phyloP scores from a whole-genome alignment of 1,140 invertebrate species.

The Papilio polyxenes region DNA sequence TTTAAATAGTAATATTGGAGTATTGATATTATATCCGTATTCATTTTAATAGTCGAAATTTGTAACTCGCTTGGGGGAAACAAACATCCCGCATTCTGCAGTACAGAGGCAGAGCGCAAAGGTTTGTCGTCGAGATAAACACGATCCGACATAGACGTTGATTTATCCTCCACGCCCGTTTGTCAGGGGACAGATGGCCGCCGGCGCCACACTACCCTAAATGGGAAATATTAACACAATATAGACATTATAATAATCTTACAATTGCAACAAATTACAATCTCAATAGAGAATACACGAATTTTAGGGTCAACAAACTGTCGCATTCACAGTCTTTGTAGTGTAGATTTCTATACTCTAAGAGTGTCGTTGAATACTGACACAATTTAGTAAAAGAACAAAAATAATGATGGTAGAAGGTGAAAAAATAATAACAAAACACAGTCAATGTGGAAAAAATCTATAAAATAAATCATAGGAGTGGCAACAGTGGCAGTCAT shows the following conservation, averaged over 20 bases:
- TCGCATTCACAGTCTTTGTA: too few species aligned
- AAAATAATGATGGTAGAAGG: too few species aligned
- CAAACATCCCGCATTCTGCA: slow-evolving; percentile 29
- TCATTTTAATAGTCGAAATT: background rate
- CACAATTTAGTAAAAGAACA: too few species aligned
- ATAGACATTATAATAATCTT: background rate
- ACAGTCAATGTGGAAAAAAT: too few species aligned
- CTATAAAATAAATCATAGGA: too few species aligned
- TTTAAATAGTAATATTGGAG: too few species aligned
- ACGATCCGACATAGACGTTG: slow-evolving; percentile 2
- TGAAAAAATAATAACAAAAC: too few species aligned
- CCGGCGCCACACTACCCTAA: slow-evolving; percentile 2
- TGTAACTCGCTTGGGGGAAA: background rate
- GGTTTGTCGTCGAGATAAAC: slow-evolving; percentile 33
- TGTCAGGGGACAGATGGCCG: slow-evolving; percentile 28
- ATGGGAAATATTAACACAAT: background rate
- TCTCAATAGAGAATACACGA: background rate
- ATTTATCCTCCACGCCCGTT: slow-evolving; percentile 14
- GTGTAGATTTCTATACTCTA: background rate
- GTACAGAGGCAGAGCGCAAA: slow-evolving; percentile 4
- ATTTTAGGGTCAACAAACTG: background rate
- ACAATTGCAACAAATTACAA: background rate
- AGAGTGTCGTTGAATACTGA: too few species aligned
- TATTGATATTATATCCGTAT: background rate
- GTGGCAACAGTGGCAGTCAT: too few species aligned